Percentiles rank a stretch among this genome's conserved stretches.
Evolutionary conservation across 2,113 vertebrate genomes (phyloP).

Genomic region (Passer domesticus): DNA sequence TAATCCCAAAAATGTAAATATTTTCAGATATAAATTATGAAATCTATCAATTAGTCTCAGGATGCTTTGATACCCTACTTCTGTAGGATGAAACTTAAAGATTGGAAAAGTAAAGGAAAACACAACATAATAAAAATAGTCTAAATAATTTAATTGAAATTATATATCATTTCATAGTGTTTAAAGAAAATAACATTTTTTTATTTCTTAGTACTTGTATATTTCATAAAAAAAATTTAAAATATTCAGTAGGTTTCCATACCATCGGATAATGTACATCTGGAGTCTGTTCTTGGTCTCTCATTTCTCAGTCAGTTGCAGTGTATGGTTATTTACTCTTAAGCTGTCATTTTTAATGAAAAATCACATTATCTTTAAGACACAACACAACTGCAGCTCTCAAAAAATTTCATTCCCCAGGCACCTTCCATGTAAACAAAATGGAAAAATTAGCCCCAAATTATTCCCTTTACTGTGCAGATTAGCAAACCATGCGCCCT

Average conservation of each 20-base stretch:
- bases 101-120: neutral
- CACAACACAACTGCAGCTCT: neutral
- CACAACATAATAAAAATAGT: neutral
- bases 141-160: neutral
- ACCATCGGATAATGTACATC: neutral
- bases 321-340: neutral
- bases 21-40: neutral
- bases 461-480: neutral
- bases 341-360: neutral
- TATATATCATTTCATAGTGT: neutral
- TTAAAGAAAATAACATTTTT: neutral
- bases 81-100: neutral
- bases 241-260: neutral
- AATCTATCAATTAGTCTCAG: neutral
- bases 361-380: neutral
- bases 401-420: neutral
- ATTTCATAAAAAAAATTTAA: neutral
- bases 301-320: neutral
- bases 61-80: neutral
- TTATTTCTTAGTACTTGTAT: neutral
- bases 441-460: neutral
- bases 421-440: neutral
- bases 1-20: neutral
- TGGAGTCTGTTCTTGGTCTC: neutral
- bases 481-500: neutral